Evolutionary conservation across 2,113 vertebrate genomes (phyloP), one percentile per base, ranked within the genome.

Genomic region (Phyllostomus discolor): DNA sequence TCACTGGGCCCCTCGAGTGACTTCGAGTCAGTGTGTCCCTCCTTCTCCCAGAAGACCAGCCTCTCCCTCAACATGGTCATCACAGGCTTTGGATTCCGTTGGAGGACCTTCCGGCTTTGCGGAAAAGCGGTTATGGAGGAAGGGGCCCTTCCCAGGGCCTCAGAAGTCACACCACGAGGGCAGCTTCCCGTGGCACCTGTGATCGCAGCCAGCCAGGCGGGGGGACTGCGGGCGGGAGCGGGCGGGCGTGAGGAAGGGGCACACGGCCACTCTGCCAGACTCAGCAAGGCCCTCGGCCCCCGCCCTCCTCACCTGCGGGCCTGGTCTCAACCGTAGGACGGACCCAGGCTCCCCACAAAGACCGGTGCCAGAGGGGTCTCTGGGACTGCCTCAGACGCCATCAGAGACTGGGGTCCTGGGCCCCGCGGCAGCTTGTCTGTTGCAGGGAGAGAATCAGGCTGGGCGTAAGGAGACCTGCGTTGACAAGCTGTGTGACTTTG

Each of bases 131-230:
- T 70, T 33, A 66, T 1, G 10, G 48, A 80, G 43, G 8, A 33
- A 84, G 24, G 33, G 10, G 12, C 81, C 59, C 92, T 95, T 83
- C 15, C 62, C 16, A 86, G 82, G 83, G 88, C 33, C 38, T 76
- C 69, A 81, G 66, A 80, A 90, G 82, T 76, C 46, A 78, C 17
- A 17, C 20, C 33, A 48, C 41, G 28, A 75, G 33, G 28, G 10
- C 19, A 75, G 15, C 17, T 94, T 86, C 73, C 31, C 67, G 4
- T 1, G 0, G 5, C 0, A 52, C 46, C n/a, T 16, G 24, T 50
- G 31, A 50, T 15, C 79, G 43, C 12, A 72, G 20, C 7, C 48
- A 66, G 83, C 20, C 76, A 46, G 41, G 5, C 5, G 5, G 1
- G 2, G 28, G 22, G 26, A 15, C 35, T 41, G 7, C 41, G 7